Base-by-base conservation (phyloP, 37 sponge, comb jelly and placozoan genomes). In the Diacarnus erythraeanus region DNA sequence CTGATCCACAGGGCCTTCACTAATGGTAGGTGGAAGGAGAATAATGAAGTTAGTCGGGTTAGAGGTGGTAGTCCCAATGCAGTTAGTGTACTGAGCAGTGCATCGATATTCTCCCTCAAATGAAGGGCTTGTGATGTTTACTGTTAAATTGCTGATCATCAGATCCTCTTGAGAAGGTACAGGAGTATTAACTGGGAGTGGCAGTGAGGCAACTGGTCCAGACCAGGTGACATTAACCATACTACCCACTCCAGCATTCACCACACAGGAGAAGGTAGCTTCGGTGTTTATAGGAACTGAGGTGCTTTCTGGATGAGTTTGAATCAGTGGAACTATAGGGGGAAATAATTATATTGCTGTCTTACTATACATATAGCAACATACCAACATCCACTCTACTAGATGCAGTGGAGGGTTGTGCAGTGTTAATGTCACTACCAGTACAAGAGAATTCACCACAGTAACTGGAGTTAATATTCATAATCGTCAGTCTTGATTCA, bases 221-320 rank as follows among this genome's bases (percentile, higher is more conserved):
- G 36, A 61, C 83, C 83, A 82, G 12, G 67, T 65, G 66, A 74
- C 30, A 21, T 40, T 33, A 31, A 72, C 39, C 8, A 27, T n/a
- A 5, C 43, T 37, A n/a, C 33, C 33, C 41, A 57, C 67, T 43
- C 86, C 78, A 29, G 72, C 79, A 18, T 33, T 47, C 9, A 78
- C 54, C 0, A 61, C 37, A 54, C 86, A 85, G 38, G 64, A 63
- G 25, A 85, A 72, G 27, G 17, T 78, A 56, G 38, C 67, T 2
- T 67, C 65, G 5, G n/a, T 37, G 9, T 26, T 60, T 75, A 44
- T 5, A 27, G 38, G 64, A 2, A 47, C 59, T 71, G 54, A 33
- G 3, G 42, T 3, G 65, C 34, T 38, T 5, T 40, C 47, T 66
- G 78, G 67, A 66, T 27, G 23, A 6, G 61, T 36, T 10, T 41